A percentile compares a stretch with the other conserved stretches of the same genome.
Conservation (phyloP, 2,797 vertebrate genomes). For the Paguma larvata region DNA sequence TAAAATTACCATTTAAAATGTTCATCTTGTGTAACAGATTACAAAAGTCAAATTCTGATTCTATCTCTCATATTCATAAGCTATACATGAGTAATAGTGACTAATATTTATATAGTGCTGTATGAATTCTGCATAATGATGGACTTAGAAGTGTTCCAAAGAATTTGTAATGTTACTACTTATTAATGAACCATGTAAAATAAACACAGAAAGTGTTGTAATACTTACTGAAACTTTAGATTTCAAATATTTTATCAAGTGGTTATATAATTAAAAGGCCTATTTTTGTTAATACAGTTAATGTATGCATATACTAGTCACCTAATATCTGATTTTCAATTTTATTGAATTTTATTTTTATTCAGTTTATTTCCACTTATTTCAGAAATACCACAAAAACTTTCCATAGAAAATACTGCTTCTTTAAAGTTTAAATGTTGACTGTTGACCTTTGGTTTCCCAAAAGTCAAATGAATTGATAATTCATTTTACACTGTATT, state of each 20-base stretch:
- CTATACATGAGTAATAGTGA: background rate
- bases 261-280: background rate
- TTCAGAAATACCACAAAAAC: background rate
- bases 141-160: background rate
- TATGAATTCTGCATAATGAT: background rate
- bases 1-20: slow-evolving; percentile 26
- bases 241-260: slow-evolving; percentile 2
- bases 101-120: background rate
- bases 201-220: background rate
- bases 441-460: background rate
- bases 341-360: slow-evolving; percentile 45
- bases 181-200: slow-evolving; percentile 10
- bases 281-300: background rate
- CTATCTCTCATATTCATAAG: background rate
- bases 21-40: background rate
- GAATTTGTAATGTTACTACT: slow-evolving; percentile 3
- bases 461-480: background rate
- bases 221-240: slow-evolving; percentile 2
- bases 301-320: background rate
- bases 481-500: background rate
- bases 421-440: slow-evolving; percentile 29
- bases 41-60: background rate
- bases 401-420: background rate
- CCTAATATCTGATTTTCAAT: background rate
- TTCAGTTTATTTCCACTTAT: background rate